Conservation (phyloP, 2,888 invertebrate genomes). For the Anticlea derivata region DNA sequence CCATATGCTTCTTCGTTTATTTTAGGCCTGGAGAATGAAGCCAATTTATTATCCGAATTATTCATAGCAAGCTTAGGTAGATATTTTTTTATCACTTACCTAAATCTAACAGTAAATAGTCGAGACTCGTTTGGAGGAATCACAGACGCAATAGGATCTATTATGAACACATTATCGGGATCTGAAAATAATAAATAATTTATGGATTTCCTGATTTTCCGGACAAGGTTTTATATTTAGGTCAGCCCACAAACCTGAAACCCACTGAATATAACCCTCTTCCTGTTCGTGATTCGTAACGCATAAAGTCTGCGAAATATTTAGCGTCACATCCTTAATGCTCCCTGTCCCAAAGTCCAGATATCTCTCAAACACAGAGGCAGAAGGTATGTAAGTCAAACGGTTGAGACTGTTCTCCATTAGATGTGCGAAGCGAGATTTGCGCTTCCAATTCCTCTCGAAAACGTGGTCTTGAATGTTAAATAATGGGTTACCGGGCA, state of each 20-base stretch:
- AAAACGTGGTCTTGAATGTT: constrained; percentile 62
- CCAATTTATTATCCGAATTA: not conserved
- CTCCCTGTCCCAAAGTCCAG: constrained; percentile 73
- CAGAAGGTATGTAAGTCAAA: constrained; percentile 63
- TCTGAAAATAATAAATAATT: constrained; percentile 53
- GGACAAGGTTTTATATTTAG: not conserved
- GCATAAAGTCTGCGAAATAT: constrained; percentile 73
- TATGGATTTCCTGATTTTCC: not conserved
- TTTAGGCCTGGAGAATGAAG: constrained; percentile 57
- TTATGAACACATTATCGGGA: constrained; percentile 67
- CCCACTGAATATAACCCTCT: constrained; percentile 73
- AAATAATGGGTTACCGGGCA: constrained; percentile 60
- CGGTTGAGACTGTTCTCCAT: constrained; percentile 75
- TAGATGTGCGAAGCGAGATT: constrained; percentile 58
- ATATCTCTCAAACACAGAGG: constrained; percentile 70
- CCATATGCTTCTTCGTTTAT: constrained; percentile 64
- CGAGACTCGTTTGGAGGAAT: constrained; percentile 73
- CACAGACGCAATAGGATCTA: constrained; percentile 64
- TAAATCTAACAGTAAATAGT: constrained; percentile 71
- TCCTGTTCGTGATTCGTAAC: constrained; percentile 72
- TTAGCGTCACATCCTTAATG: constrained; percentile 59
- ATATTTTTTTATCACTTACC: constrained; percentile 46
- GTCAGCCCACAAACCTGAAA: constrained; percentile 63
- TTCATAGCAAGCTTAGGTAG: too few species aligned
- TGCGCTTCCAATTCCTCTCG: constrained; percentile 58